These are phyloP conservation scores for Leptopilina myrica DNA, from an alignment of 2,888 invertebrate genomes.

Conservation along the genomic window DNA sequence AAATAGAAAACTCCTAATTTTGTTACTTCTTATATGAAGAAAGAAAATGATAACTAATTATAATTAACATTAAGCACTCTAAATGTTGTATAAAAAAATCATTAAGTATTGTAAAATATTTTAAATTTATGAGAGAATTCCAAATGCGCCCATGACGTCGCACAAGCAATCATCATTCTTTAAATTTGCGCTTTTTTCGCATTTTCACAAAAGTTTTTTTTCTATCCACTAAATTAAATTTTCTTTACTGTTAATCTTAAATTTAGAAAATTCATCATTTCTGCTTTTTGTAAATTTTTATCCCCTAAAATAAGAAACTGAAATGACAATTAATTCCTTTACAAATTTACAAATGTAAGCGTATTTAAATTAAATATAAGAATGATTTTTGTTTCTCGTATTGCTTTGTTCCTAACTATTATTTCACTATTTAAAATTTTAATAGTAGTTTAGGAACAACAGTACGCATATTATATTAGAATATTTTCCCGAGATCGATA, in stretches of 20 bases:
- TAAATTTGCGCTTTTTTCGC: not conserved
- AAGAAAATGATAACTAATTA: not conserved
- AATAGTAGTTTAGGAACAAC: slow-evolving; percentile 7
- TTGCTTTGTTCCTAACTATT: not conserved
- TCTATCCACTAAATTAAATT: no score
- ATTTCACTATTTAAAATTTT: slow-evolving; percentile 18
- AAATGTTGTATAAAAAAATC: not conserved
- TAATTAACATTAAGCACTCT: not conserved
- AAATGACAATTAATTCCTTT: not conserved
- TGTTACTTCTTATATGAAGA: not conserved
- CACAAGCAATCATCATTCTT: slow-evolving; percentile 15
- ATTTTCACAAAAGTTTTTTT: not conserved
- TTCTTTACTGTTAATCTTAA: no score
- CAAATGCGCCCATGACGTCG: slow-evolving; percentile 40
- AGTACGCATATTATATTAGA: not conserved
- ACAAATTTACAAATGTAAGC: not conserved
- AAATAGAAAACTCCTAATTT: not conserved
- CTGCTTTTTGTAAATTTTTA: no score
- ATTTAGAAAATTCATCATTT: no score
- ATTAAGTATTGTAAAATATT: slow-evolving; percentile 4
- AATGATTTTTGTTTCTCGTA: slow-evolving; percentile 10
- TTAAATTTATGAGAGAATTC: slow-evolving; percentile 1
- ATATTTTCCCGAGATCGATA: not conserved
- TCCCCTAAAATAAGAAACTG: not conserved
- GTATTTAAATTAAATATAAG: slow-evolving; percentile 13